Conservation (phyloP, 2,113 vertebrate genomes). For the Oryctolagus cuniculus region mOryCun1.1 NC_091442.1:3837501-3838000, state of each 20-base stretch:
- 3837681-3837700: slow-evolving; percentile 64
- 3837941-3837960: slow-evolving; percentile 65
- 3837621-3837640: slow-evolving; percentile 64
- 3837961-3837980: slow-evolving; percentile 69
- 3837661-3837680: slow-evolving; percentile 56
- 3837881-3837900: slow-evolving; percentile 51
- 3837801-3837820: slow-evolving; percentile 73
- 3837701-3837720: background rate
- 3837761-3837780: slow-evolving; percentile 68
- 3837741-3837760: slow-evolving; percentile 69
- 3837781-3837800: slow-evolving; percentile 67
- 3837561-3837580: background rate
- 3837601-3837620: slow-evolving; percentile 48
- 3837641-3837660: slow-evolving; percentile 45
- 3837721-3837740: slow-evolving; percentile 44
- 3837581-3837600: background rate
- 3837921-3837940: background rate
- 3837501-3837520: slow-evolving; percentile 99
- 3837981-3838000: slow-evolving; percentile 58
- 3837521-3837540: slow-evolving; percentile 95
- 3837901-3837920: slow-evolving; percentile 3
- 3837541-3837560: slow-evolving; percentile 58
- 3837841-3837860: slow-evolving; percentile 71
- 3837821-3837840: slow-evolving; percentile 70
- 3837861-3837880: slow-evolving; percentile 58